phyloP scores from a whole-genome alignment of 2,797 vertebrate species.

The Distichodus sexfasciatus region DNA sequence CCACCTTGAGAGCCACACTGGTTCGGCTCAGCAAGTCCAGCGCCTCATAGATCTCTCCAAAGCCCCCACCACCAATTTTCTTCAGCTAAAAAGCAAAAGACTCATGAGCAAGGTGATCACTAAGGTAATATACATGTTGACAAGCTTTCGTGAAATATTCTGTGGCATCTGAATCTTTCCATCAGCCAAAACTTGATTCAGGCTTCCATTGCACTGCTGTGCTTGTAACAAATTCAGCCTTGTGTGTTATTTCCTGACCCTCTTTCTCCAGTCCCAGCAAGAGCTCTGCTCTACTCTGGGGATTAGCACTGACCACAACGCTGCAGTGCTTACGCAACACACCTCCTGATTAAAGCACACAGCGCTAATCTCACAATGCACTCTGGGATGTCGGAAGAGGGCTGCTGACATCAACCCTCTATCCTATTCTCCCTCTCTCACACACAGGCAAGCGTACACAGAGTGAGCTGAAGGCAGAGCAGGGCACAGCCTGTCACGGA shows the following conservation, averaged over 20 bases:
- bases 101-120: neutral
- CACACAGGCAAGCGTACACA: neutral
- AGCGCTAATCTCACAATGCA: constrained; percentile 69
- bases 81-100: constrained; percentile 72
- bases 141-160: neutral
- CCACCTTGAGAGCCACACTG: constrained; percentile 95
- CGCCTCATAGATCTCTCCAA: constrained; percentile 99
- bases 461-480: constrained; percentile 5
- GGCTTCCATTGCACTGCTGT: neutral
- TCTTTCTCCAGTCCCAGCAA: neutral
- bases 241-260: constrained; percentile 41
- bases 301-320: constrained; percentile 5
- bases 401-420: constrained; percentile 16
- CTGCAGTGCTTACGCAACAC: constrained; percentile 26
- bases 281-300: constrained; percentile 15
- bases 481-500: constrained; percentile 30
- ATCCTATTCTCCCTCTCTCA: constrained; percentile 11
- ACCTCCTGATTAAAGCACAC: constrained; percentile 20
- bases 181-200: too few species aligned
- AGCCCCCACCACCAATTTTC: constrained; percentile 97
- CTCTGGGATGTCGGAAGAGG: constrained; percentile 44
- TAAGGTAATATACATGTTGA: too few species aligned
- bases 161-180: neutral
- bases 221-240: constrained; percentile 51
- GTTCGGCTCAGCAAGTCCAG: constrained; percentile 89